Evolutionary conservation across 2,113 vertebrate species (phyloP), one percentile per base, ranked within the genome.

Genomic region (Dunckerocampus dactyliophorus): DNA sequence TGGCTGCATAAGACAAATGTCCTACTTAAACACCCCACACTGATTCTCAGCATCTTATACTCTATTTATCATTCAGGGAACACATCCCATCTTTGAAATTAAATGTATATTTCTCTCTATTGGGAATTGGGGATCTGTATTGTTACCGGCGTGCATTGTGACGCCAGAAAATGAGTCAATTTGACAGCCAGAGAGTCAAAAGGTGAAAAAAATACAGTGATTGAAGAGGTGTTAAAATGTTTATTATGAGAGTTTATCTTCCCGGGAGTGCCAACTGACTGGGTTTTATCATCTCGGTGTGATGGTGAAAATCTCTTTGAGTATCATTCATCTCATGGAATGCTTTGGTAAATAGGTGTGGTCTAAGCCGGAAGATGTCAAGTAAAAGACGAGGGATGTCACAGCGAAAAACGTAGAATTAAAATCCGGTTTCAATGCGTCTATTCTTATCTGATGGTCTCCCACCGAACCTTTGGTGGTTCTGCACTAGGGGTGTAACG

Each of bases 171-270:
- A 17, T 51, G 60, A 75, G 57, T 68, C 60, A 43, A 34, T 71
- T 49, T 63, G 43, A 62, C 56, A 31, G 48, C 3, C 59, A 64
- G 57, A 47, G n/a, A 49, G 63, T 48, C 43, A 52, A 15, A 12
- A 16, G n/a, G n/a, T 24, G 19, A 16, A 43, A 5, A 48, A 74
- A 43, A 58, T 14, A 24, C 14, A 63, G 60, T 34, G 16, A 64
- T 58, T 74, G 62, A 76, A 64, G 66, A 13, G 50, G 60, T 70
- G 55, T 78, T 83, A 77, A 77, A 75, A 81, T 74, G 65, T 76
- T 77, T 48, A 74, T 82, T 73, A 71, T 67, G 59, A 16, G n/a
- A 65, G 66, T 34, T 46, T 24, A 31, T 61, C 67, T 51, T 53
- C 65, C 59, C 69, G 68, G 65, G 55, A 58, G 69, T 28, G 8